Evolutionary conservation across 2,888 invertebrate species (phyloP).

Genomic region (Drosophila limbata): DNA sequence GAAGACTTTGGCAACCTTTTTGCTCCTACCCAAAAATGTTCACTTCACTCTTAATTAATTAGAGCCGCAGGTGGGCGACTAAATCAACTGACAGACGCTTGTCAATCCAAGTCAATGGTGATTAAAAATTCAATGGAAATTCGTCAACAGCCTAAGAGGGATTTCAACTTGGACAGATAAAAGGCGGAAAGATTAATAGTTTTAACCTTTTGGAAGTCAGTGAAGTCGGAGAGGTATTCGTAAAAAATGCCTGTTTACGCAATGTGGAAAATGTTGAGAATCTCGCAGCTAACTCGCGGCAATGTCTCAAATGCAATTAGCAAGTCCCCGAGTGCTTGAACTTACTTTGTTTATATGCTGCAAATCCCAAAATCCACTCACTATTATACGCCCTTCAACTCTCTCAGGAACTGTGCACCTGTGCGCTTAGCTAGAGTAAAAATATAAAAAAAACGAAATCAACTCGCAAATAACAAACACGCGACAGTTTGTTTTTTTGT

Average conservation of each 20-base stretch:
- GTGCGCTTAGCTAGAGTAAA: slow-evolving; percentile 16
- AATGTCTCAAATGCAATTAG: slow-evolving; percentile 48
- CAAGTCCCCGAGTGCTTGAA: slow-evolving; percentile 7
- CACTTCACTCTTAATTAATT: slow-evolving; percentile 68
- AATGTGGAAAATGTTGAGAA: background rate
- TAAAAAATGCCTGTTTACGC: slow-evolving; percentile 3
- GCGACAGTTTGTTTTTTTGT: slow-evolving; percentile 24
- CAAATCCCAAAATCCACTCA: slow-evolving; percentile 43
- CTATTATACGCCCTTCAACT: slow-evolving; percentile 53
- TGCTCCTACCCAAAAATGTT: background rate
- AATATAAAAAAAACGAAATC: slow-evolving; percentile 10
- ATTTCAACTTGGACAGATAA: background rate
- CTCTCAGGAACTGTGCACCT: slow-evolving; percentile 49
- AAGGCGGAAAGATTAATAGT: slow-evolving; percentile 34
- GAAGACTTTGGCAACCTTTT: background rate
- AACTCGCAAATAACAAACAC: slow-evolving; percentile 53
- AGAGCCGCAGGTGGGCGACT: slow-evolving; percentile 54
- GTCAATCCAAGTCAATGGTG: slow-evolving; percentile 65
- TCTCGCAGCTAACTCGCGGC: slow-evolving; percentile 7
- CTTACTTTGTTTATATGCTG: slow-evolving; percentile 22
- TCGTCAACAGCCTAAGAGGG: slow-evolving; percentile 26
- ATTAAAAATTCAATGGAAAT: slow-evolving; percentile 65
- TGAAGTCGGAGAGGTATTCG: background rate
- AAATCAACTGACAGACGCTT: slow-evolving; percentile 63
- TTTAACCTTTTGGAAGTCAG: slow-evolving; percentile 28